A percentile compares a stretch with the other conserved stretches of the same genome.
These are phyloP conservation scores for Echiichthys vipera DNA, from an alignment of 2,797 vertebrate species.

Conservation along the genomic window DNA sequence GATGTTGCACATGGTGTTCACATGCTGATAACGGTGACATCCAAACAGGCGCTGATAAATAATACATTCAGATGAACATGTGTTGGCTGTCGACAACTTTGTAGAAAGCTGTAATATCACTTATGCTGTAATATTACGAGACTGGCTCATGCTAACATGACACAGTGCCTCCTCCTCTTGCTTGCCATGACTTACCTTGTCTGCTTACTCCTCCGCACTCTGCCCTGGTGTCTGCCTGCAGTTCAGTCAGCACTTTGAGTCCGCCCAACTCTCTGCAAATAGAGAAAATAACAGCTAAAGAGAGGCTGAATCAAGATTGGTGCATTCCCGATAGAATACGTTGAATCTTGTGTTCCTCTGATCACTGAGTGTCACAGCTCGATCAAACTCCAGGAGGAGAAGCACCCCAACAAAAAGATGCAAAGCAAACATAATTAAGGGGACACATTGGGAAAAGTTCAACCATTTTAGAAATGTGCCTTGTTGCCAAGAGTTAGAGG, in stretches of 20 bases:
- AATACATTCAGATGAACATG: conserved; percentile 29
- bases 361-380: conserved; percentile 48
- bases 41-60: conserved; percentile 32
- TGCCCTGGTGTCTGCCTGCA: conserved; percentile 51
- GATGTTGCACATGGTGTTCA: conserved; percentile 47
- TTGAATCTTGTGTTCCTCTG: conserved; percentile 13
- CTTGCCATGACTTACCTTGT: conserved; percentile 62
- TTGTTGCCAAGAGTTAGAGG: background rate
- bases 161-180: background rate
- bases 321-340: conserved; percentile 44
- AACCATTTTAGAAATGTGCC: background rate
- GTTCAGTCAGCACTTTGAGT: conserved; percentile 64
- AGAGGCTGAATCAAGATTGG: conserved; percentile 8
- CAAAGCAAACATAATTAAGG: background rate
- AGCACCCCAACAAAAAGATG: too few relatives aligned
- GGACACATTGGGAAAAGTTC: background rate
- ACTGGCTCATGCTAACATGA: background rate
- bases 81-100: conserved; percentile 14
- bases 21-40: conserved; percentile 48
- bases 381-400: background rate
- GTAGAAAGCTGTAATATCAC: background rate
- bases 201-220: conserved; percentile 63
- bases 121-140: conserved; percentile 1
- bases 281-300: conserved; percentile 29
- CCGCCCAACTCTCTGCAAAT: conserved; percentile 49